Conservation (phyloP, 1,140 invertebrate species). For the Neodiprion fabricii region DNA sequence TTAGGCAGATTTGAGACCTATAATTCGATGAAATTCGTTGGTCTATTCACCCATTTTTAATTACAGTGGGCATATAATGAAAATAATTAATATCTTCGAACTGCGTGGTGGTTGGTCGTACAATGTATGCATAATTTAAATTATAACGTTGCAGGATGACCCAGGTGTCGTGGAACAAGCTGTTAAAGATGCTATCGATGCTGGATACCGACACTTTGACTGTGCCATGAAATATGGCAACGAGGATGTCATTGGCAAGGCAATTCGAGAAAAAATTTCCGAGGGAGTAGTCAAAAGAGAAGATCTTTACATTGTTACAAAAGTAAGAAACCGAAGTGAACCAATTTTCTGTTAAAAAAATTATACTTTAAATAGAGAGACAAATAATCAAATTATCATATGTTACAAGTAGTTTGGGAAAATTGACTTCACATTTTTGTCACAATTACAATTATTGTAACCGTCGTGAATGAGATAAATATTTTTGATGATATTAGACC, state of each 20-base stretch:
- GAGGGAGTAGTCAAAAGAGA: conserved; percentile 73
- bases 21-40: no score
- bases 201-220: conserved; percentile 63
- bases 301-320: conserved; percentile 74
- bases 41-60: no score
- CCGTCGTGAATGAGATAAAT: no score
- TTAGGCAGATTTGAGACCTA: no score
- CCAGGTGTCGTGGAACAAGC: conserved; percentile 52
- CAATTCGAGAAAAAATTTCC: conserved; percentile 69
- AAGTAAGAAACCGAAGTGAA: conserved; percentile 52
- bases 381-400: neutral
- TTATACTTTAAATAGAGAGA: conserved; percentile 9
- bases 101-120: no score
- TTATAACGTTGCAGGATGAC: conserved; percentile 36
- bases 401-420: conserved; percentile 36
- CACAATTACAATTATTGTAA: no score
- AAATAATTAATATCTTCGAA: no score
- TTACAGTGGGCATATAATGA: no score
- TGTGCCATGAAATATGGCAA: conserved; percentile 73
- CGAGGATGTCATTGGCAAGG: conserved; percentile 77
- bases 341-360: conserved; percentile 8
- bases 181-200: conserved; percentile 60
- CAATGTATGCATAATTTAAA: neutral
- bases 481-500: no score
- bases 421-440: conserved; percentile 30